Evolutionary conservation across 2,797 vertebrate species (phyloP).

Genomic region (Gallirallus australis): DNA sequence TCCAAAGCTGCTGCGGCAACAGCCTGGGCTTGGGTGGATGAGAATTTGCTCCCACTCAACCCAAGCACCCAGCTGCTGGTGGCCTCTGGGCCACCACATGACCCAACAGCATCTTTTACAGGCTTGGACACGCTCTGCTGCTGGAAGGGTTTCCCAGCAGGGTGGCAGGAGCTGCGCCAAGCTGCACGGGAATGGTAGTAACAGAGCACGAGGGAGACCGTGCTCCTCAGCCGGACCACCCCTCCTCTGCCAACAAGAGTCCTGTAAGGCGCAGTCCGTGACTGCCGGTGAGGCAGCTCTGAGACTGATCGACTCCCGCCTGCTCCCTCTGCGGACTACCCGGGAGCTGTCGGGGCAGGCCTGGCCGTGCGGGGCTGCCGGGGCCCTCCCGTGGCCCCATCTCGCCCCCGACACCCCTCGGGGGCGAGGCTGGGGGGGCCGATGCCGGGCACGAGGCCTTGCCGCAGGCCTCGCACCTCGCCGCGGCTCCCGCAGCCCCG

Average conservation of each 20-base stretch:
- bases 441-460: background rate
- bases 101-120: rapidly evolving
- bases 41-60: rapidly evolving
- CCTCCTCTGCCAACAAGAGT: background rate
- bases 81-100: rapidly evolving
- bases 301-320: rapidly evolving
- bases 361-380: too few species aligned
- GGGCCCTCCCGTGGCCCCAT: background rate
- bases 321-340: rapidly evolving
- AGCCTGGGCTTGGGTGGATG: rapidly evolving
- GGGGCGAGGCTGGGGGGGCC: background rate
- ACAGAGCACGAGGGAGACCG: rapidly evolving
- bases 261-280: rapidly evolving
- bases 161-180: rapidly evolving
- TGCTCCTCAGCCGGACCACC: rapidly evolving
- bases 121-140: rapidly evolving
- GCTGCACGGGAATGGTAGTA: rapidly evolving
- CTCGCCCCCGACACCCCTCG: background rate
- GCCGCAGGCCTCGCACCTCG: constrained; percentile 19
- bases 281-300: rapidly evolving
- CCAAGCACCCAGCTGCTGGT: background rate
- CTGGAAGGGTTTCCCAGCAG: too few species aligned
- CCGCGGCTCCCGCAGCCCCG: background rate
- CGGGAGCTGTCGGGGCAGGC: background rate
- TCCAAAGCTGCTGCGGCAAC: rapidly evolving